These are phyloP conservation scores for Cyclopterus lumpus DNA, from an alignment of 2,797 vertebrate genomes.

Conservation along the genomic window DNA sequence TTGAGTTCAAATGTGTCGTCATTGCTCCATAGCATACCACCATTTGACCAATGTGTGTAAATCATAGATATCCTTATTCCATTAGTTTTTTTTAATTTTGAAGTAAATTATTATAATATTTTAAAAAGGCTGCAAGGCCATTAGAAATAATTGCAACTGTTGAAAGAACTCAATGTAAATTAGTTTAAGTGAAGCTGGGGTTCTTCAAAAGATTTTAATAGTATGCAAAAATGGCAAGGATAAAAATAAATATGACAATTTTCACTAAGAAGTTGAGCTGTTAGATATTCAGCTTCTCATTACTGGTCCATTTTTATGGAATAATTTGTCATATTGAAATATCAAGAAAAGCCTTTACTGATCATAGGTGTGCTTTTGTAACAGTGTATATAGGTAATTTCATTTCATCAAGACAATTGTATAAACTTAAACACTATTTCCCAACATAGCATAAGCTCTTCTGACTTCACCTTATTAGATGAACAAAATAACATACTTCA, in stretches of 20 bases:
- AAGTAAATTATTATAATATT: not conserved
- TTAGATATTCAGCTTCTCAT: not conserved
- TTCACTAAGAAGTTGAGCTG: not conserved
- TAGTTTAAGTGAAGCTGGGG: not conserved
- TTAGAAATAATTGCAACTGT: not conserved
- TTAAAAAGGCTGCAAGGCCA: not conserved
- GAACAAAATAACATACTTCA: slow-evolving; percentile 37
- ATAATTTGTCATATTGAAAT: not conserved
- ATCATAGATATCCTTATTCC: not conserved
- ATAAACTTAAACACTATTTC: slow-evolving; percentile 8
- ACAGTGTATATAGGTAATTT: slow-evolving; percentile 20
- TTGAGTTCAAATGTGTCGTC: not conserved
- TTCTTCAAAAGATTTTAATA: not conserved
- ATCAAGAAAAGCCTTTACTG: slow-evolving; percentile 8
- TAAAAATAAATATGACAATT: not conserved
- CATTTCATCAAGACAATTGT: not conserved
- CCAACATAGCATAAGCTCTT: slow-evolving; percentile 1
- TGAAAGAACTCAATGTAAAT: not conserved
- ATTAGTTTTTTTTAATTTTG: not conserved
- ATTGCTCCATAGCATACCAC: not conserved
- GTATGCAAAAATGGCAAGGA: not conserved
- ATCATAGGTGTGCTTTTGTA: not conserved
- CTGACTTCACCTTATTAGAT: slow-evolving; percentile 34
- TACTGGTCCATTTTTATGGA: not conserved
- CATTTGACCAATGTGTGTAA: not conserved